Evolutionary conservation across 2,797 vertebrate genomes (phyloP).

Genomic region (Toxotes lorentzi): DNA sequence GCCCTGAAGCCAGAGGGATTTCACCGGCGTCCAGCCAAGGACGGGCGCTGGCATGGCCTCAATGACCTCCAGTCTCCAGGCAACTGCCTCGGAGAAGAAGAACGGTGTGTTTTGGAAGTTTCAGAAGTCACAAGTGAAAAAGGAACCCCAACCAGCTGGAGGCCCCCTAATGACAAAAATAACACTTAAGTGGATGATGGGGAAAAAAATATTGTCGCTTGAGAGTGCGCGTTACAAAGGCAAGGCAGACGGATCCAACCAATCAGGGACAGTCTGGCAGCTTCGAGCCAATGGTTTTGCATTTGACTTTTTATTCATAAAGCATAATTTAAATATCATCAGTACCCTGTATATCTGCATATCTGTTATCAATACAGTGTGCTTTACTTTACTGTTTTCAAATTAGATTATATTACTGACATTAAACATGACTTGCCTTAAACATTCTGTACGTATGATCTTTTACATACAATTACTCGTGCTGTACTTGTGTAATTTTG

Average conservation of each 20-base stretch:
- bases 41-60: constrained; percentile 74
- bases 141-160: constrained; percentile 61
- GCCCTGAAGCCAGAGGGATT: constrained; percentile 75
- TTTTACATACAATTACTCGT: neutral
- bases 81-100: constrained; percentile 71
- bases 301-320: neutral
- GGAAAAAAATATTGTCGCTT: constrained; percentile 1
- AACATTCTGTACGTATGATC: neutral
- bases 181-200: constrained; percentile 38
- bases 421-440: neutral
- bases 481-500: neutral
- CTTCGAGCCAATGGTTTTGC: neutral
- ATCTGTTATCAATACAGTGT: neutral
- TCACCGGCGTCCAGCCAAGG: constrained; percentile 70
- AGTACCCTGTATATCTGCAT: neutral
- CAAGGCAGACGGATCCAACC: neutral
- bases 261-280: constrained; percentile 3
- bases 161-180: constrained; percentile 44
- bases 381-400: neutral
- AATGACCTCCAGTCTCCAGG: constrained; percentile 79
- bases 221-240: neutral
- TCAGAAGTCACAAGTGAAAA: constrained; percentile 70
- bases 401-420: neutral
- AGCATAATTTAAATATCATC: neutral
- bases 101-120: constrained; percentile 63